Conservation (phyloP, 2,888 invertebrate genomes). For the Coleophora flavipennella region DNA sequence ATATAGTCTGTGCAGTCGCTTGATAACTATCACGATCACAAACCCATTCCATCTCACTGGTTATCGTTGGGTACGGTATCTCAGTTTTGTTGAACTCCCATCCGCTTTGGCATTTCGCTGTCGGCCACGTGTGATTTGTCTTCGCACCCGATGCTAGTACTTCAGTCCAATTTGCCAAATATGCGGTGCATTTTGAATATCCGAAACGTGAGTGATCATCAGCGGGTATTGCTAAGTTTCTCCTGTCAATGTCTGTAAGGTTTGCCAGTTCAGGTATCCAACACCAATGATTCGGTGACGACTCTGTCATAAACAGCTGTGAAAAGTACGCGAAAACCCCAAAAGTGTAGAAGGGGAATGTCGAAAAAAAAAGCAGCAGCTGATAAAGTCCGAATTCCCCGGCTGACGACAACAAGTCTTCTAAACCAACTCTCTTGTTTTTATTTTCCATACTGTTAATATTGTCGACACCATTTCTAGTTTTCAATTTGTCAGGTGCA, state of each 20-base stretch:
- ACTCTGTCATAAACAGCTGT: slow-evolving; percentile 36
- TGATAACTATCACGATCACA: slow-evolving; percentile 44
- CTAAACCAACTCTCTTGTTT: slow-evolving; percentile 24
- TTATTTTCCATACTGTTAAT: too few species aligned
- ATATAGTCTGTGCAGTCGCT: slow-evolving; percentile 43
- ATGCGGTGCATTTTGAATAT: slow-evolving; percentile 35
- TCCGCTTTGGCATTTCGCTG: slow-evolving; percentile 34
- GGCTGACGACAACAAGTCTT: slow-evolving; percentile 31
- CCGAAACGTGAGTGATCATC: slow-evolving; percentile 30
- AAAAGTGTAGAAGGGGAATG: slow-evolving; percentile 32
- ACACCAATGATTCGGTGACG: slow-evolving; percentile 38
- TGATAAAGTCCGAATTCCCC: slow-evolving; percentile 37
- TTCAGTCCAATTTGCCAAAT: slow-evolving; percentile 39
- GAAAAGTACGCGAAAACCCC: slow-evolving; percentile 32
- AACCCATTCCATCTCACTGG: slow-evolving; percentile 45
- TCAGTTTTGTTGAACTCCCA: slow-evolving; percentile 47
- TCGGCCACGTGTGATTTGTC: slow-evolving; percentile 31
- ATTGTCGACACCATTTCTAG: too few species aligned
- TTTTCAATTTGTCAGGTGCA: too few species aligned
- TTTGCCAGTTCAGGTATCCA: slow-evolving; percentile 33
- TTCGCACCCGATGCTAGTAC: slow-evolving; percentile 22
- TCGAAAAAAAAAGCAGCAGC: slow-evolving; percentile 26
- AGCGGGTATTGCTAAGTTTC: slow-evolving; percentile 28
- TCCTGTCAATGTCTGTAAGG: slow-evolving; percentile 27
- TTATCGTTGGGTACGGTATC: slow-evolving; percentile 45